A percentile compares a stretch with the other conserved stretches of the same genome.
Conservation (phyloP, 2,888 invertebrate species). For the Eumerus sabulonum region DNA sequence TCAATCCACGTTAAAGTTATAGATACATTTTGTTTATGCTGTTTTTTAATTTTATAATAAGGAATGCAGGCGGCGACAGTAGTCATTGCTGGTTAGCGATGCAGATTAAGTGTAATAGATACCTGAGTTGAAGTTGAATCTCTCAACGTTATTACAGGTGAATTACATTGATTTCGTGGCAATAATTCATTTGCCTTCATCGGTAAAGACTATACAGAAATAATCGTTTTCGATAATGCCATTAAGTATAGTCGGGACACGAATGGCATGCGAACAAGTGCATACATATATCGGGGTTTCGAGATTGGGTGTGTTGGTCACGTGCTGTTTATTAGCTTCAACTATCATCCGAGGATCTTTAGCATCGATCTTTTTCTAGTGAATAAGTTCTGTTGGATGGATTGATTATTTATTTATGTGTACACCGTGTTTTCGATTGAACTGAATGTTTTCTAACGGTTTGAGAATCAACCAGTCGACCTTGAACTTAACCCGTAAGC, state of each 20-base stretch:
- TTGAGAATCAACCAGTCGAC: slow-evolving; percentile 41
- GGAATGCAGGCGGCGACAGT: slow-evolving; percentile 32
- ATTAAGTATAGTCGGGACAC: slow-evolving; percentile 53
- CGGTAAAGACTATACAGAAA: slow-evolving; percentile 15
- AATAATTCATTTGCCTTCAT: slow-evolving; percentile 55
- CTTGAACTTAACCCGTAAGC: slow-evolving; percentile 47
- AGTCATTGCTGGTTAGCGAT: slow-evolving; percentile 22
- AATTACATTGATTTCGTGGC: slow-evolving; percentile 54
- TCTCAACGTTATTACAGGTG: slow-evolving; percentile 51
- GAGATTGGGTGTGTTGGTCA: slow-evolving; percentile 61
- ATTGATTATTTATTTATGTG: too few relatives aligned
- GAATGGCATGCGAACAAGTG: slow-evolving; percentile 46
- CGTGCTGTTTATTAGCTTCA: slow-evolving; percentile 50
- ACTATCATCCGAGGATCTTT: slow-evolving; percentile 51
- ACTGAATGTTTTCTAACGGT: too few relatives aligned
- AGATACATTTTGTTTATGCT: slow-evolving; percentile 6
- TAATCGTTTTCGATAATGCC: slow-evolving; percentile 20
- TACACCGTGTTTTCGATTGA: too few relatives aligned
- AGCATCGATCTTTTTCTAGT: slow-evolving; percentile 49
- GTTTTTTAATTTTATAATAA: slow-evolving; percentile 23
- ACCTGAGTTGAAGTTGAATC: slow-evolving; percentile 11
- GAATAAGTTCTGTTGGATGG: neutral
- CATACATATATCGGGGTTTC: slow-evolving; percentile 31
- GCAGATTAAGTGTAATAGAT: slow-evolving; percentile 56
- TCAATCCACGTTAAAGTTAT: too few relatives aligned